Percentiles rank a stretch among this genome's conserved stretches.
phyloP scores from a whole-genome alignment of 2,797 vertebrate genomes.

The Dicrostonyx torquatus region DNA sequence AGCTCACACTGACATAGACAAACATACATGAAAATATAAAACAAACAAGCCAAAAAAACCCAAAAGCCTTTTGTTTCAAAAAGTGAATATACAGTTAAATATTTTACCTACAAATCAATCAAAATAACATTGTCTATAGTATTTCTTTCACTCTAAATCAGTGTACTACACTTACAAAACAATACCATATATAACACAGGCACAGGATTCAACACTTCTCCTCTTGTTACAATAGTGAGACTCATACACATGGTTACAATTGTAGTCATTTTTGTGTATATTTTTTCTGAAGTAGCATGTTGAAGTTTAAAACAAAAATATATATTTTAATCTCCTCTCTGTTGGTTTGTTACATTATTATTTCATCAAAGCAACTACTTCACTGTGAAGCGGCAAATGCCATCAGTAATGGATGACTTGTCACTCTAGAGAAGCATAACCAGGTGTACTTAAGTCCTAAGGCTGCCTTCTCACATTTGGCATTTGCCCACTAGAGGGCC shows the following conservation, averaged over 20 bases:
- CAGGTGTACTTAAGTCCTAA: background rate
- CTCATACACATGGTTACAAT: background rate
- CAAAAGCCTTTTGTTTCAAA: background rate
- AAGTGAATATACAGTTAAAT: background rate
- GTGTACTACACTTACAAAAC: background rate
- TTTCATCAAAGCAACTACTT: conserved; percentile 69
- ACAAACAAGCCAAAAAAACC: background rate
- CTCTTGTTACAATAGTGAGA: background rate
- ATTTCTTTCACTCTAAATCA: background rate
- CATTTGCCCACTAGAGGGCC: background rate
- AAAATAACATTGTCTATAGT: background rate
- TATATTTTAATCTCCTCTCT: conserved; percentile 57
- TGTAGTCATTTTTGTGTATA: background rate
- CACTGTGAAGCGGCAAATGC: conserved; percentile 67
- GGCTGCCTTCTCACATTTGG: background rate
- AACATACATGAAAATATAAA: background rate
- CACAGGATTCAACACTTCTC: background rate
- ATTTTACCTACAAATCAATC: background rate
- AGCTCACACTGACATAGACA: background rate
- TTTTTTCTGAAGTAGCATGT: conserved; percentile 51
- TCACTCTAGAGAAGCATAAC: conserved; percentile 48
- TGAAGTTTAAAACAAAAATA: conserved; percentile 68
- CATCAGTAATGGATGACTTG: conserved; percentile 67
- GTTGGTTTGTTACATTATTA: conserved; percentile 67
- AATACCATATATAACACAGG: background rate